Base-by-base conservation (phyloP, 1,140 invertebrate species). In the Cotesia chilonis region DNA sequence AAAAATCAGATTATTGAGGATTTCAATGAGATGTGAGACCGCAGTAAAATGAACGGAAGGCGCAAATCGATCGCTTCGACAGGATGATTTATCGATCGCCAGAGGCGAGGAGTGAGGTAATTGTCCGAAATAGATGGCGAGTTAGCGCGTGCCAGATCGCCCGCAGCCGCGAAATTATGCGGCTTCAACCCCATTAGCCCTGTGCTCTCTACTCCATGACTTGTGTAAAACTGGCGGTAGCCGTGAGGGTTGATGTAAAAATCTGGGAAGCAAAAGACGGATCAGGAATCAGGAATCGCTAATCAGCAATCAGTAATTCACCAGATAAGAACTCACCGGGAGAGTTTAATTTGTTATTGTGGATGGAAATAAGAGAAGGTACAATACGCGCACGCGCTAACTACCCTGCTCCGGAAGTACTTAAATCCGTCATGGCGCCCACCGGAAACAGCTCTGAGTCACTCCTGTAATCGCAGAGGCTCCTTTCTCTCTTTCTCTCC, bases 371-470 rank as follows among this genome's bases (percentile, higher is more conserved):
- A 37, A 63, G 35, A 12, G 60, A 63, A 38, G 35, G 60, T 28
- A 9, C 5, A 7, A 38, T 63, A 38, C 41, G 79, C 80, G 80
- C 80, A 82, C 80, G 80, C 81, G 80, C 79, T 79, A 79, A 74
- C 75, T 67, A 17, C 60, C 80, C 73, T 70, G 37, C 12, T 76
- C 75, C 80, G 81, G 81, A 82, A 82, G 80, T 82, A 81, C 79
- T 82, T 82, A 82, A 82, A 82, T 82, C 81, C 77, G 81, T 82
- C 81, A 82, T 82, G 81, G 81, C 81, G 80, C 77, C 81, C 68
- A 81, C 79, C 81, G 81, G 81, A 82, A 82, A 82, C 80, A 79
- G 79, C 66, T 80, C 81, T 82, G 81, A 82, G 81, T 82, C 81
- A 82, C 79, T 81, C 78, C 78, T 77, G 81, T 81, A 81, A 82